phyloP scores from a whole-genome alignment of 2,797 vertebrate species.

The Champsocephalus gunnari region DNA sequence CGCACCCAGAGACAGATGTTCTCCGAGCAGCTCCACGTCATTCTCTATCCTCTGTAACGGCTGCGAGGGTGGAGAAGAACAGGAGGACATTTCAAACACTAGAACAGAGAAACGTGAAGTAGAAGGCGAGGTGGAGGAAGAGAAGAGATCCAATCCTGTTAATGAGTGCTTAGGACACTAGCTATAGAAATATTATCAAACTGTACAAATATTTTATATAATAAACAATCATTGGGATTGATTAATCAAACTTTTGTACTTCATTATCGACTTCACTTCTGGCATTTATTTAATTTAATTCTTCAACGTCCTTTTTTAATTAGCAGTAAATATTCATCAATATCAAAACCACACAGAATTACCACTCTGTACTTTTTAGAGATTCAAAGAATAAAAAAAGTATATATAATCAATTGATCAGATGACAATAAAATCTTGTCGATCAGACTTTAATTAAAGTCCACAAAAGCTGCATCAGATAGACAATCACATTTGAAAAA shows the following conservation, averaged over 20 bases:
- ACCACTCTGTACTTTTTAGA: background rate
- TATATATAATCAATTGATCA: background rate
- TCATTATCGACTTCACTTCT: too few species aligned
- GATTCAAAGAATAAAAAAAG: background rate
- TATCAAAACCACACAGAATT: constrained; percentile 15
- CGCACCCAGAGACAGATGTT: constrained; percentile 94
- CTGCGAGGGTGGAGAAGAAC: constrained; percentile 68
- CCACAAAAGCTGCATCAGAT: background rate
- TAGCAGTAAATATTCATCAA: constrained; percentile 4
- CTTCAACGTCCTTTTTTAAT: background rate
- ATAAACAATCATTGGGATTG: background rate
- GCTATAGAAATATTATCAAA: background rate
- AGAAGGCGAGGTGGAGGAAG: background rate
- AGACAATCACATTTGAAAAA: background rate
- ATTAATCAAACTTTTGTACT: background rate
- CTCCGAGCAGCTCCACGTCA: constrained; percentile 96
- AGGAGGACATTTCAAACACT: background rate
- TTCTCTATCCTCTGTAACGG: constrained; percentile 99
- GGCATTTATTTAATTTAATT: too few species aligned
- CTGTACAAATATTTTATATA: background rate
- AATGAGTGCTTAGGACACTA: background rate
- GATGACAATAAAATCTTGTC: background rate
- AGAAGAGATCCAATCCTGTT: background rate
- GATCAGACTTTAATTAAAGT: background rate
- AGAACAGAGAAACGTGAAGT: background rate